phyloP scores from a whole-genome alignment of 1,140 invertebrate species.

The Drosophila lacteicornis region DNA sequence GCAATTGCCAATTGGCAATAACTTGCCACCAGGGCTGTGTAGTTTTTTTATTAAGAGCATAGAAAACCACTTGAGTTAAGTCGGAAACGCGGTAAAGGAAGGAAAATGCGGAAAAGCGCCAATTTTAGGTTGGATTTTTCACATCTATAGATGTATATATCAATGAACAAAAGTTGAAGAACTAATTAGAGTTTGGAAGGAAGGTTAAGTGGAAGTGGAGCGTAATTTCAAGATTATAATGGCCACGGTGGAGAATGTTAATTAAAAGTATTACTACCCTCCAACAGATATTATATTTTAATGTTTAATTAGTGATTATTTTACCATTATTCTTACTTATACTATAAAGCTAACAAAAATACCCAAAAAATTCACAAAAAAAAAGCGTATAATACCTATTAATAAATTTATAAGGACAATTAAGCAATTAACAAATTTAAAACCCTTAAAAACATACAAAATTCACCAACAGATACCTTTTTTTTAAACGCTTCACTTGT shows the following conservation, averaged over 20 bases:
- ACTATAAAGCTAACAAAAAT: neutral
- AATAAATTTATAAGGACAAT: neutral
- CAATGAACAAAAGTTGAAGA: constrained; percentile 58
- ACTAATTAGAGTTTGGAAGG: constrained; percentile 62
- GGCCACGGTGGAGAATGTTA: neutral
- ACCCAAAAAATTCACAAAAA: neutral
- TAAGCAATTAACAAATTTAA: neutral
- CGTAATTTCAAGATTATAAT: constrained; percentile 4
- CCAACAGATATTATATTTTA: too few relatives aligned
- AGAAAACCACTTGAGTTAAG: constrained; percentile 41
- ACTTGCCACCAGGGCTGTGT: constrained; percentile 7
- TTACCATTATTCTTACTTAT: too few relatives aligned
- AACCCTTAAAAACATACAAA: neutral
- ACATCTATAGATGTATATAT: constrained; percentile 3
- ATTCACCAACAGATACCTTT: neutral
- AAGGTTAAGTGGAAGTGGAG: neutral
- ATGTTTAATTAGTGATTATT: neutral
- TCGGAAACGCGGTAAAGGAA: neutral
- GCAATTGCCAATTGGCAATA: constrained; percentile 33
- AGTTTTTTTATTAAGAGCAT: constrained; percentile 3
- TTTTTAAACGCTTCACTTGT: too few relatives aligned
- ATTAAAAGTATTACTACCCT: neutral
- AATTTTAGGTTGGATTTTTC: constrained; percentile 19
- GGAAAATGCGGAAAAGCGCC: neutral
- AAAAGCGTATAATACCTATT: neutral